phyloP scores from a whole-genome alignment of 2,888 invertebrate genomes.

The Nebria salina region DNA sequence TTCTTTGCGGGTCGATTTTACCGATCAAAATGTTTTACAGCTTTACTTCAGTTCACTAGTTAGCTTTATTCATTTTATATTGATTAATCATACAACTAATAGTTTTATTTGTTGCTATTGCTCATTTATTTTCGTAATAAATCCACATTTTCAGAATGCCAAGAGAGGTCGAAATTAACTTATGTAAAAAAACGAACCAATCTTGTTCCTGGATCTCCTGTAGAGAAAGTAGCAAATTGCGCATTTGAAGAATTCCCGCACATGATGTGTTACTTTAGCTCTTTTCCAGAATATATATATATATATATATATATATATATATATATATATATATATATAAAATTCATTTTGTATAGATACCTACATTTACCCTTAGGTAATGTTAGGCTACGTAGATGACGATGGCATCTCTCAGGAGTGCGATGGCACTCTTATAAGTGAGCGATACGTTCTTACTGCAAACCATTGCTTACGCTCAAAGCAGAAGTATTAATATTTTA shows the following conservation, averaged over 20 bases:
- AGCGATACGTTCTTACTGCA: slow-evolving; percentile 9
- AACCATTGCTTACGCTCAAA: background rate
- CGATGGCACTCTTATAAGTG: slow-evolving; percentile 4
- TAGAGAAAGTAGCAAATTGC: slow-evolving; percentile 58
- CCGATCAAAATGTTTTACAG: no score
- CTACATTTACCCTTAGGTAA: background rate
- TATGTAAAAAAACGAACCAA: background rate
- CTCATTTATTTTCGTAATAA: no score
- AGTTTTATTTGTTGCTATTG: no score
- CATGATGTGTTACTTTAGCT: no score
- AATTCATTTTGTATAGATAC: no score
- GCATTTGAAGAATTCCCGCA: slow-evolving; percentile 54
- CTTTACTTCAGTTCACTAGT: no score
- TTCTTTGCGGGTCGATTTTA: no score
- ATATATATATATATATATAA: no score
- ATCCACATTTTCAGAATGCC: slow-evolving; percentile 59
- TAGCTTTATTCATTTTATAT: no score
- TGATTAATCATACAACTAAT: no score
- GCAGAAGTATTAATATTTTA: background rate
- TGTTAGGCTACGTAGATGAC: background rate
- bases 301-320: no score
- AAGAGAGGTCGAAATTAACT: slow-evolving; percentile 58
- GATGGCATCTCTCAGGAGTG: background rate
- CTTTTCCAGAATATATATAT: no score
- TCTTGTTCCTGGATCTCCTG: slow-evolving; percentile 54